Evolutionary conservation across 2,888 invertebrate species (phyloP), one percentile per base, ranked within the genome.

Genomic region (Diadegma fenestrale): DNA sequence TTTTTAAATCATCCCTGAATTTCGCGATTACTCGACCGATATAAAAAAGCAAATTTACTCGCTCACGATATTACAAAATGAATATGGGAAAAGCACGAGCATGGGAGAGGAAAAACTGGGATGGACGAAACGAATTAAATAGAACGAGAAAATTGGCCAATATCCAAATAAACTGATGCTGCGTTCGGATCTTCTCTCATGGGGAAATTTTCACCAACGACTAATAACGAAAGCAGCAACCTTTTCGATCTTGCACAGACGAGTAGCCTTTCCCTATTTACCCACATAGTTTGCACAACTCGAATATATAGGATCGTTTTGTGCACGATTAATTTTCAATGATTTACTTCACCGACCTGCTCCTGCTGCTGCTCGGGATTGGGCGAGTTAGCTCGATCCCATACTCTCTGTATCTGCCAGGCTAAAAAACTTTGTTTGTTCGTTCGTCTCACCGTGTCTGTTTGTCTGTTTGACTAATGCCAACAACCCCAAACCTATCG

Each of bases 221-320:
- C 84, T 85, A 80, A 85, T 86, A 84, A 85, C 71, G 83, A 84
- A 86, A 84, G 51, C 69, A 69, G 61, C 79, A 73, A 69, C 43
- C 83, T 41, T 58, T 61, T 17, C 43, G 30, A 43, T 75, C 51
- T 12, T 61, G 63, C 61, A n/a, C 41, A 14, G 22, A 51, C 26
- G 48, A 73, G 48, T 33, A 37, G 66, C 75, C 51, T 61, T 68
- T 19, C 41, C 43, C 43, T 79, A 78, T 79, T 45, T 61, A 63
- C 69, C 45, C 68, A 71, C 10, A 41, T 64, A 75, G 72, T 19
- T 64, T 26, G 68, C 73, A 68, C 61, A 69, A 63, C 69, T 30
- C 30, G 54, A 37, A 73, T 73, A 73, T 54, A 48, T 19, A 71
- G 64, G 22, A 30, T 48, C 61, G 61, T 61, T 71, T 45, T 61